These are phyloP conservation scores for Cheirogaleus major DNA, from an alignment of 2,797 vertebrate species.

Conservation along the genomic window DNA sequence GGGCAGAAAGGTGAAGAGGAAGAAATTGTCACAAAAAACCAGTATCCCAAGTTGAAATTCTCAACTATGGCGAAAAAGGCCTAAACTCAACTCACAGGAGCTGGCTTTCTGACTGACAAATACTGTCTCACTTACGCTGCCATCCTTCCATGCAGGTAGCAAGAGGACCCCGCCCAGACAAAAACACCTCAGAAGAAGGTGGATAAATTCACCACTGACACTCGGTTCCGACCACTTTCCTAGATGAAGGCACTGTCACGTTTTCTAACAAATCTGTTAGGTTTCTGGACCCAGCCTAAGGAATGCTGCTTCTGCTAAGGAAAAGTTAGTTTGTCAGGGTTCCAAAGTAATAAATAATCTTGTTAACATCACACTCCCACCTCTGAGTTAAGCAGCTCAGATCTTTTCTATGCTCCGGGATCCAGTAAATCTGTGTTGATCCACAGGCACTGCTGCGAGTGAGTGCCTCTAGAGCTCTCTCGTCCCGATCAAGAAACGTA, in stretches of 20 bases:
- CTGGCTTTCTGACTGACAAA: background rate
- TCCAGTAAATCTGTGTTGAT: background rate
- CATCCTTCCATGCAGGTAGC: background rate
- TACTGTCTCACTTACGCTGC: background rate
- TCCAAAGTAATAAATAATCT: background rate
- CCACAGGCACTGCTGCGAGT: too few relatives aligned
- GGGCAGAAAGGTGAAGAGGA: background rate
- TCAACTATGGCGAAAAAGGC: background rate
- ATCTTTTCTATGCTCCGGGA: background rate
- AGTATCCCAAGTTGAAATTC: background rate
- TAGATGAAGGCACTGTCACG: background rate
- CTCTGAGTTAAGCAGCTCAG: background rate
- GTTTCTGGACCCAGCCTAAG: background rate
- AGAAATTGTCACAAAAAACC: background rate
- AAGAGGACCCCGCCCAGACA: background rate
- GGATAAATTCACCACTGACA: background rate
- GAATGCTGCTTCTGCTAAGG: background rate
- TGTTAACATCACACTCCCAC: background rate
- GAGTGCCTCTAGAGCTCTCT: background rate
- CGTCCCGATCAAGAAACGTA: background rate
- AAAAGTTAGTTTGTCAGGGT: background rate
- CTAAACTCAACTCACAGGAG: background rate
- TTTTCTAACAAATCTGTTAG: background rate
- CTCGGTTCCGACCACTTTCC: background rate
- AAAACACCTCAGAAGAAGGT: background rate